Base-by-base conservation (phyloP, 2,113 vertebrate genomes). In the Plestiodon gilberti region DNA sequence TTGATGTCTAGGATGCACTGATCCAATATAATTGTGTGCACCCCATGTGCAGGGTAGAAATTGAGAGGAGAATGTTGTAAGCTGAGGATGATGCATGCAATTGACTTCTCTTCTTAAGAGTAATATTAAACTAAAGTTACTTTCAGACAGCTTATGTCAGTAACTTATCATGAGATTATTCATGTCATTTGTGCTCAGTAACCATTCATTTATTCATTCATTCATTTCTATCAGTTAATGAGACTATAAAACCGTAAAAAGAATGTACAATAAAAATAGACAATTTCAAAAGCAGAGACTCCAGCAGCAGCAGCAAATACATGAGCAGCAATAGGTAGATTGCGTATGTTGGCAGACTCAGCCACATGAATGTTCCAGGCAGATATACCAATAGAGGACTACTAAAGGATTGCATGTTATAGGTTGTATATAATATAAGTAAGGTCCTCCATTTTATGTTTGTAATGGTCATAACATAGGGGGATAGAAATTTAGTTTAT, bases 401-500 rank as follows among this genome's bases (percentile, higher is more conserved):
- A 71, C 85, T 1, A 40, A 85, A 90, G 81, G 33, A 55, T 86
- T 78, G 8, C 77, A 57, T 13, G 57, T 25, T 8, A 64, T 25
- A 25, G 35, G 33, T 14, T 76, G 28, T 55, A 5, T 55, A 13
- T 48, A 22, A 10, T n/a, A 5, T 61, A 48, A 18, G 84, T 88
- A 83, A 75, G 85, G 83, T n/a, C 30, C n/a, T 43, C 3, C 4
- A 78, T 14, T 71, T 85, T 59, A 40, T 25, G 35, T 11, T 2
- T 30, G 23, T 57, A 22, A 76, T 33, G 14, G 30, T 30, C 25
- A 55, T 59, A 33, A 57, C 57, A 35, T 38, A 61, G 11, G 23
- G n/a, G 22, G 25, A 73, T 91, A 71, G 65, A 88, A 80, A 84
- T 75, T 88, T 79, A 93, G 43, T 38, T 57, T 76, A 70, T 86